These are phyloP conservation scores for Bombylius discolor DNA, from an alignment of 2,888 invertebrate species.

Conservation along the genomic window DNA sequence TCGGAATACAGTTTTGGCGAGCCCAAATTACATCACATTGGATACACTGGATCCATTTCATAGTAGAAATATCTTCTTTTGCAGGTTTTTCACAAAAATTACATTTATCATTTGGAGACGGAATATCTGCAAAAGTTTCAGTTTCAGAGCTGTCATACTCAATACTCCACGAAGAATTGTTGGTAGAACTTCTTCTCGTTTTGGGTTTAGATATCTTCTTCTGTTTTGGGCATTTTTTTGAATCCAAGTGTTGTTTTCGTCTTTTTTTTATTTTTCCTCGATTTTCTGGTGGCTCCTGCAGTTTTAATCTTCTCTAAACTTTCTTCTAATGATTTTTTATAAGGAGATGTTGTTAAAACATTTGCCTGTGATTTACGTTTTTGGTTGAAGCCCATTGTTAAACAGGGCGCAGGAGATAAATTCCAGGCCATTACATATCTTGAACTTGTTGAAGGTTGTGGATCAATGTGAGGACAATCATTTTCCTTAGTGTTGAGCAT, in stretches of 20 bases:
- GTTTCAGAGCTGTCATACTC: conserved; percentile 2
- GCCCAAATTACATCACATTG: conserved; percentile 10
- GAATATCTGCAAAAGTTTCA: conserved; percentile 3
- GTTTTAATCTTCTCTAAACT: conserved; percentile 5
- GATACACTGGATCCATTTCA: conserved; percentile 6
- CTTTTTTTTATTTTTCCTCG: neutral
- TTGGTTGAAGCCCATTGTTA: neutral
- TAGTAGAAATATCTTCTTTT: conserved; percentile 1
- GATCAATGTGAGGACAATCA: neutral
- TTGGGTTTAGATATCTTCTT: neutral
- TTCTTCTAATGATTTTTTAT: conserved; percentile 8
- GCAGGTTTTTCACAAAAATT: conserved; percentile 5
- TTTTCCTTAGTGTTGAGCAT: no score
- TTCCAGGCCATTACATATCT: conserved; percentile 7
- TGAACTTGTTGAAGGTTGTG: neutral
- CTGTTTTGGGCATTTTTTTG: neutral
- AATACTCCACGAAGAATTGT: conserved; percentile 3
- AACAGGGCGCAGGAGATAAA: conserved; percentile 9
- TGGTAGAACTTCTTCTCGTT: neutral
- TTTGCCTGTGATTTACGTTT: conserved; percentile 6
- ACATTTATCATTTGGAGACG: neutral
- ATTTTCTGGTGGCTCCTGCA: neutral
- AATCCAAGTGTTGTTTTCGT: no score
- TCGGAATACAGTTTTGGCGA: conserved; percentile 8
- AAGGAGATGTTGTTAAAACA: conserved; percentile 7